Evolutionary conservation across 2,888 invertebrate species (phyloP), one percentile per base, ranked within the genome.

Genomic region (Eupithecia centaureata): DNA sequence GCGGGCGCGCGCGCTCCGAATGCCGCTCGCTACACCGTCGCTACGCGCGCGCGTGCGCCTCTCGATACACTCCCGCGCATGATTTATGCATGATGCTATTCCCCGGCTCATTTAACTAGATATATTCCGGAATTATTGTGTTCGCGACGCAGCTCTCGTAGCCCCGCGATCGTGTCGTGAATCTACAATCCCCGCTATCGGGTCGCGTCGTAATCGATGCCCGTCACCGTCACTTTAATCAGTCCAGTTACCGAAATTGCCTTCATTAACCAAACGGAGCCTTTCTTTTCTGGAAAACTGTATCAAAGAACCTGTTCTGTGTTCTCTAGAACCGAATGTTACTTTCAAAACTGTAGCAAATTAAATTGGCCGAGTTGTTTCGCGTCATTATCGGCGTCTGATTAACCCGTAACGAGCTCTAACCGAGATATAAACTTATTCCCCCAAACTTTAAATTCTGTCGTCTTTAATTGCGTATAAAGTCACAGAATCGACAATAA

Each of bases 31-130:
- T 76, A 80, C 78, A 82, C 76, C 76, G 82, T 82, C 82, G 82
- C 81, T 83, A 79, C 76, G 79, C 77, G 82, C 85, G 64, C 87
- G 88, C 87, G 88, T 86, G 83, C 82, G 77, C 80, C 74, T 72
- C 73, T 73, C 72, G 73, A 68, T 68, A 66, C 78, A 81, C 84
- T 82, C 82, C 79, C 75, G 81, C 84, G 82, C 86, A 89, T 91
- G 89, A 89, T 89, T 91, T 89, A 91, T 90, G 90, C 87, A 88
- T 90, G 86, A 86, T 87, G 85, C 82, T 84, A 84, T 84, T 82
- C 80, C 79, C 79, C 82, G 86, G 86, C 85, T 88, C 88, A 86
- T 90, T 89, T 90, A 89, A 89, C 90, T 89, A 89, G 87, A 88
- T 88, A 86, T 86, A 87, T 87, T 86, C 86, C 85, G 87, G 88